Percentiles rank a stretch among this genome's conserved stretches.
Evolutionary conservation across 2,888 invertebrate species (phyloP).

Genomic region (Synergus umbraculus): DNA sequence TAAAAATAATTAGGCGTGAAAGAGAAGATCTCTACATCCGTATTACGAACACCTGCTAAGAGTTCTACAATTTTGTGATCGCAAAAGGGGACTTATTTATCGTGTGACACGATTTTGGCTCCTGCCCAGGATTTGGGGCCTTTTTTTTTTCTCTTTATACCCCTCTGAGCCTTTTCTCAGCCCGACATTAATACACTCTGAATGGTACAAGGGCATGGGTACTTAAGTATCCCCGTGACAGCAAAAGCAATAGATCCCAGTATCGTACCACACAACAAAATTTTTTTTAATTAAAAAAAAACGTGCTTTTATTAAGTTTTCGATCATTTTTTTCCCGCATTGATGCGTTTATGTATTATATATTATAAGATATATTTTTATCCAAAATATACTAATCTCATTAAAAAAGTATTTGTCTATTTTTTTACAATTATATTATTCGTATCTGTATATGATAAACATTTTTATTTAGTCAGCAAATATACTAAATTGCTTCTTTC

Average conservation of each 20-base stretch:
- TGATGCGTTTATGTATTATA: no score
- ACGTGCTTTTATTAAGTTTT: no score
- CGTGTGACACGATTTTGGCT: constrained; percentile 5
- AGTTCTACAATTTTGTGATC: neutral
- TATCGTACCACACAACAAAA: constrained; percentile 2
- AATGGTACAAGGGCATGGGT: constrained; percentile 34
- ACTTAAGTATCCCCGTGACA: constrained; percentile 1
- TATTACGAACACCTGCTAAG: constrained; percentile 8
- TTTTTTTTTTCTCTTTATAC: neutral
- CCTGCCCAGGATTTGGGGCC: constrained; percentile 17
- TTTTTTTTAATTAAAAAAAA: neutral
- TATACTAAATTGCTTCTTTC: no score
- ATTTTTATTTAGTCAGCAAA: no score
- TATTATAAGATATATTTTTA: no score
- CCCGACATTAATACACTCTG: constrained; percentile 39
- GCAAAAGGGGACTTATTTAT: constrained; percentile 18
- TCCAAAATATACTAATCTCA: no score
- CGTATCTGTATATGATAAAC: no score
- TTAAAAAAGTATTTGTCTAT: no score
- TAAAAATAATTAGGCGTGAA: neutral
- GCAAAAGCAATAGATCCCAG: constrained; percentile 16
- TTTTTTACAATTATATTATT: no score
- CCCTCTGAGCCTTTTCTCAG: constrained; percentile 38
- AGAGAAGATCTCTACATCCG: neutral
- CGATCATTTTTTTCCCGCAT: no score